A percentile compares a stretch with the other conserved stretches of the same genome.
phyloP scores from a whole-genome alignment of 2,797 vertebrate species.

The Smutsia gigantea region DNA sequence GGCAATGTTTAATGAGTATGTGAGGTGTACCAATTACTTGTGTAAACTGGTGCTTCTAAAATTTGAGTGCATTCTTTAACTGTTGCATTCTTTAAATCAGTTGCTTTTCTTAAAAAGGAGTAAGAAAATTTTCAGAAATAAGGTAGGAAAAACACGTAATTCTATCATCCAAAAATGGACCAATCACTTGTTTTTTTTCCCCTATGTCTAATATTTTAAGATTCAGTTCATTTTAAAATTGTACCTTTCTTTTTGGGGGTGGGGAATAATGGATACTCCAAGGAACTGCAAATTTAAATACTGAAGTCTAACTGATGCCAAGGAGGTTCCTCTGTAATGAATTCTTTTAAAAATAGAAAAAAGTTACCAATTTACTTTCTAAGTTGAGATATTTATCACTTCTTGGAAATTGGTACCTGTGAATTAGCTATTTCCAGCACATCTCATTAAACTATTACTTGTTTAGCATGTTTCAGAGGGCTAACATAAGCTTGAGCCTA shows the following conservation, averaged over 20 bases:
- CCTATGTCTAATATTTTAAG: background rate
- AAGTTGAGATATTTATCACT: background rate
- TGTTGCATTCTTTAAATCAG: background rate
- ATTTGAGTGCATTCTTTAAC: background rate
- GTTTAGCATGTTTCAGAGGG: background rate
- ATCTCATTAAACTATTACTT: background rate
- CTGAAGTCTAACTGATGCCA: background rate
- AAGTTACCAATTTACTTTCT: background rate
- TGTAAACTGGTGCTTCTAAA: background rate
- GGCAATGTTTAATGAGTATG: background rate
- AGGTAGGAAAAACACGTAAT: background rate
- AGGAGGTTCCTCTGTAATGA: background rate
- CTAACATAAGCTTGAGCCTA: background rate
- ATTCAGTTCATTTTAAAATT: constrained; percentile 1
- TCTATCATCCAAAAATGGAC: background rate
- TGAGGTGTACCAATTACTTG: background rate
- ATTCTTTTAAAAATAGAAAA: constrained; percentile 48
- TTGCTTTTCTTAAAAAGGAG: constrained; percentile 13
- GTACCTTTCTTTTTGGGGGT: background rate
- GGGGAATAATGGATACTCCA: background rate
- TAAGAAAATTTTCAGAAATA: background rate
- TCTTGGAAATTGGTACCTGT: background rate
- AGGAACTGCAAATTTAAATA: constrained; percentile 27
- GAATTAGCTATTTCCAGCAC: background rate
- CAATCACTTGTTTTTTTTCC: background rate